Base-by-base conservation (phyloP, 92 coral and sea anemone species). In the Scolanthus callimorphus region DNA sequence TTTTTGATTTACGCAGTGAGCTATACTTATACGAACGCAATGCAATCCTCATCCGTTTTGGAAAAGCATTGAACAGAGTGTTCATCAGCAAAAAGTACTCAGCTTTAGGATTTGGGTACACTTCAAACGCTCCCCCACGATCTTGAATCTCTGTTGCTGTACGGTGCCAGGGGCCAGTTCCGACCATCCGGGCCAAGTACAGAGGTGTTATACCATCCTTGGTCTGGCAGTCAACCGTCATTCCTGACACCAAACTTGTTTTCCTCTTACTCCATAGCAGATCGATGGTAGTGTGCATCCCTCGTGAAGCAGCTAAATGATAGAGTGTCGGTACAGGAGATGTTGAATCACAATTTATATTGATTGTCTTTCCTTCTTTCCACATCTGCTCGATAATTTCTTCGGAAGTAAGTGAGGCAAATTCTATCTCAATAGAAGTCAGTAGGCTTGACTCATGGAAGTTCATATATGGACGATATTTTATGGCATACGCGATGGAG, bases 401-500 rank as follows among this genome's bases (percentile, higher is more conserved):
- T 25, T 8, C 41, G 25, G 74, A 62, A 22, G 74, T 55, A 19
- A 67, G 13, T n/a, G 74, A 67, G 17, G 63, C 63, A 34, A 67
- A 27, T 0, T 52, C 61, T 12, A 37, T 66, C 55, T 67, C 74
- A 15, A 67, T 9, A 41, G 55, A 29, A 0, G 74, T 55, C 29
- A 29, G 44, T 27, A 67, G 46, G 29, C 55, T 52, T 10, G 41
- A 63, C 74, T 67, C 29, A 23, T 54, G 74, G 9, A 67, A 67
- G 17, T 67, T 67, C 19, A 54, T 27, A 26, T 25, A 38, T 39
- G 74, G 74, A 27, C 74, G 63, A 28, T 67, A 67, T 29, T 67
- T 67, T 6, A 67, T 39, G 11, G 64, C 79, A 56, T 34, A 70
- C 57, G 49, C 29, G 25, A 83, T 71, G 11, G 96, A 51, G 11